Conservation (phyloP, 2,888 invertebrate genomes). For the Blera fallax region DNA sequence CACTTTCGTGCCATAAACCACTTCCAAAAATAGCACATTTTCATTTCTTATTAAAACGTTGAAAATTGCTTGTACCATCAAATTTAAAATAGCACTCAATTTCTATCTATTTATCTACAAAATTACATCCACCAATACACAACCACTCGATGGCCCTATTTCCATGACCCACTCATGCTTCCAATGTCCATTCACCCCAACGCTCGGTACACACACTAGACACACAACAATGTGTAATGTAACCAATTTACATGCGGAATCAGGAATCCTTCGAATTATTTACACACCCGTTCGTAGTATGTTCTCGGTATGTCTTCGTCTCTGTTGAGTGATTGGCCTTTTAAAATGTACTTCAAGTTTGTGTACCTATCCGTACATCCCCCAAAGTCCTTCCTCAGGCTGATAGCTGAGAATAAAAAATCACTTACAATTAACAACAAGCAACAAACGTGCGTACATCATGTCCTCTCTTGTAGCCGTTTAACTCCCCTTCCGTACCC, state of each 20-base stretch:
- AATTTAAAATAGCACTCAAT: neutral
- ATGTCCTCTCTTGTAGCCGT: neutral
- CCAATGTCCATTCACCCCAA: neutral
- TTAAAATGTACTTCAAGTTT: constrained; percentile 20
- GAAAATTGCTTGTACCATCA: neutral
- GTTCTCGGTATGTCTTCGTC: neutral
- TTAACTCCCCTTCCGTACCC: constrained; percentile 2
- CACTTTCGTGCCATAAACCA: neutral
- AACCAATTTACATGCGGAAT: constrained; percentile 38
- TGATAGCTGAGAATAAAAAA: neutral
- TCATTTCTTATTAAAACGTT: neutral
- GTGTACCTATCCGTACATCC: neutral
- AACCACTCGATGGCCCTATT: neutral
- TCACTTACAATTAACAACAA: constrained; percentile 6
- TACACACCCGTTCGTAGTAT: neutral
- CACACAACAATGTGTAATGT: neutral
- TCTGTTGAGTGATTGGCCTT: constrained; percentile 6
- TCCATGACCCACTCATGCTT: constrained; percentile 7
- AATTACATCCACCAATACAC: neutral
- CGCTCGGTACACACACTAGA: neutral
- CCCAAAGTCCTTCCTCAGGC: no score
- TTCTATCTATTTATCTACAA: neutral
- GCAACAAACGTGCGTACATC: constrained; percentile 1
- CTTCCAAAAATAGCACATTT: neutral
- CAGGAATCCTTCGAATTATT: constrained; percentile 54